Percentiles rank a stretch among this genome's conserved stretches.
These are phyloP conservation scores for Micromesistius poutassou DNA, from an alignment of 2,797 vertebrate species.

Conservation along the genomic window DNA sequence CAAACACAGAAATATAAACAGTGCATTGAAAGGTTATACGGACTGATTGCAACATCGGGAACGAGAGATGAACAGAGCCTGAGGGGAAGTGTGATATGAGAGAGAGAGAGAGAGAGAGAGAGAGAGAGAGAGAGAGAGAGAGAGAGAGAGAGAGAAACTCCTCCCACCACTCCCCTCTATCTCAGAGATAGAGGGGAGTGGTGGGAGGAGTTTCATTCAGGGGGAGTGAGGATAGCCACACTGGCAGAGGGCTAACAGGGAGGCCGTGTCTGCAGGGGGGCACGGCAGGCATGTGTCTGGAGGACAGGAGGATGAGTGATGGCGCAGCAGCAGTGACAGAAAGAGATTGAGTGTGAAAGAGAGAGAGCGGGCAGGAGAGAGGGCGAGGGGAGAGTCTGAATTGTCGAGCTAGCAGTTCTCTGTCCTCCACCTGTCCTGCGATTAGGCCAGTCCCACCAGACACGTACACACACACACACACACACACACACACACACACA, in stretches of 20 bases:
- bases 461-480: not conserved
- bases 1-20: not conserved
- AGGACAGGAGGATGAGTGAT: not conserved
- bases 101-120: constrained; percentile 13
- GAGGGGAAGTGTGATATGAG: constrained; percentile 16
- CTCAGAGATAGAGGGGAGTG: not conserved
- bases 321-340: not conserved
- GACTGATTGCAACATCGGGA: not conserved
- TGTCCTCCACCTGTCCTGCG: not conserved
- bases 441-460: not conserved
- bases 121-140: constrained; percentile 11
- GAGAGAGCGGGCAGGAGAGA: not conserved
- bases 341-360: constrained; percentile 23
- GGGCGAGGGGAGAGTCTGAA: constrained; percentile 34
- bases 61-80: not conserved
- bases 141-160: not conserved
- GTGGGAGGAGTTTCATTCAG: not conserved
- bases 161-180: no score
- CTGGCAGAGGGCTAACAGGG: not conserved
- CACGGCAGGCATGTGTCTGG: not conserved
- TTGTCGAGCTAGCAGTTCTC: constrained; percentile 15
- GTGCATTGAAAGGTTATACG: not conserved
- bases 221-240: not conserved
- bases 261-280: no score
- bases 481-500: not conserved